A percentile compares a stretch with the other conserved stretches of the same genome.
phyloP scores from a whole-genome alignment of 2,113 vertebrate genomes.

The Ellobius talpinus region DNA sequence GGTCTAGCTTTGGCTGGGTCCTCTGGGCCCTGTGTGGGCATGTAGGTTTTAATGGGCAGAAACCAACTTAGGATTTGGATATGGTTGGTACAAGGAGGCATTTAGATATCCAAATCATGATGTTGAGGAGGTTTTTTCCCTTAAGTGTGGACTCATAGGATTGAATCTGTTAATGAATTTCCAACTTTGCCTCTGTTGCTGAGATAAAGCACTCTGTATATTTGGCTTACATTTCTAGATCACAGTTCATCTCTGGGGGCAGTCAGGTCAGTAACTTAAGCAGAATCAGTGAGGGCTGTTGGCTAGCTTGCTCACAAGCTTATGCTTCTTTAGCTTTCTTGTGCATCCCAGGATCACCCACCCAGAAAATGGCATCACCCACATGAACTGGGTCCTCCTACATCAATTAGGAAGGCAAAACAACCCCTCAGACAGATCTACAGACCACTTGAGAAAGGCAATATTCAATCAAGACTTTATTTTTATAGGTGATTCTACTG shows the following conservation, averaged over 20 bases:
- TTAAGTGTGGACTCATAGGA: not conserved
- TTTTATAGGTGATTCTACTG: not conserved
- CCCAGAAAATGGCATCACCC: not conserved
- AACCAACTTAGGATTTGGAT: not conserved
- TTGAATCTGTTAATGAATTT: not conserved
- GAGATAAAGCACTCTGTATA: not conserved
- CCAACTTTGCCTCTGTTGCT: not conserved
- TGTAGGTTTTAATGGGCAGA: not conserved
- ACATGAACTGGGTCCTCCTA: not conserved
- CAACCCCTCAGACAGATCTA: not conserved
- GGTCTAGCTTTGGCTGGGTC: not conserved
- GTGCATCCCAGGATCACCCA: not conserved
- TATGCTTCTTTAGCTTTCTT: not conserved
- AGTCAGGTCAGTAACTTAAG: not conserved
- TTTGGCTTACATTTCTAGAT: not conserved
- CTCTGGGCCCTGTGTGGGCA: not conserved
- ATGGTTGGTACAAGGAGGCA: not conserved
- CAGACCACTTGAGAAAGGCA: not conserved
- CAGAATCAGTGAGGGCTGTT: not conserved
- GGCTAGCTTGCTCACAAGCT: not conserved
- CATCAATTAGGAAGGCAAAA: not conserved
- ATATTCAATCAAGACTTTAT: not conserved
- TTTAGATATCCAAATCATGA: not conserved
- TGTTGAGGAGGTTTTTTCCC: not conserved
- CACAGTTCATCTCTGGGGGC: not conserved